Percentiles rank a stretch among this genome's conserved stretches.
Evolutionary conservation across 2,888 invertebrate species (phyloP).

Genomic region (Drosophila sordidula): DNA sequence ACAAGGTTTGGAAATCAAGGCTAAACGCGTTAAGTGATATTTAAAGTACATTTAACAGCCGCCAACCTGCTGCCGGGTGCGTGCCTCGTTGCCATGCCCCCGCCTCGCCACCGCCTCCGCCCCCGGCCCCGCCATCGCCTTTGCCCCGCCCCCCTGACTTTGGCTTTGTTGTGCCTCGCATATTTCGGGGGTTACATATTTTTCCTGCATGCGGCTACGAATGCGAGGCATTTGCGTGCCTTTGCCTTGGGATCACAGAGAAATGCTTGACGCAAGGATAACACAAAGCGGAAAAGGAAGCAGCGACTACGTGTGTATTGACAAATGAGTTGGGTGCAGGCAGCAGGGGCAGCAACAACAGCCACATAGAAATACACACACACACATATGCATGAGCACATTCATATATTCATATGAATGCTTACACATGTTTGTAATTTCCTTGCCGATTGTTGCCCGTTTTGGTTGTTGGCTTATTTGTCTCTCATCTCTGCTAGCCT

Average conservation of each 20-base stretch:
- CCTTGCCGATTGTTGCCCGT: constrained; percentile 66
- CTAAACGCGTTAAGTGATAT: constrained; percentile 78
- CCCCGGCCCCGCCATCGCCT: too few species aligned
- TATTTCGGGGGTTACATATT: constrained; percentile 21
- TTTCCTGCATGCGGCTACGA: constrained; percentile 30
- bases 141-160: background rate
- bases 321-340: constrained; percentile 54
- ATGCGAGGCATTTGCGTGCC: constrained; percentile 52
- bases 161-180: constrained; percentile 32
- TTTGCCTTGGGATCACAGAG: constrained; percentile 48
- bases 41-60: constrained; percentile 77
- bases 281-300: constrained; percentile 47
- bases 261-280: constrained; percentile 46
- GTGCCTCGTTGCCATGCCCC: background rate
- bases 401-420: constrained; percentile 19
- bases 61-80: constrained; percentile 20
- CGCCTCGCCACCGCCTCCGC: background rate
- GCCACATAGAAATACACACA: background rate
- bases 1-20: constrained; percentile 67
- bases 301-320: constrained; percentile 51
- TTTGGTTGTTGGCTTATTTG: constrained; percentile 34
- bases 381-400: background rate
- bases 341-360: background rate
- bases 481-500: constrained; percentile 6
- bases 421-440: constrained; percentile 77